Evolutionary conservation across 1,140 invertebrate species (phyloP).

Genomic region (Manduca sexta): DNA sequence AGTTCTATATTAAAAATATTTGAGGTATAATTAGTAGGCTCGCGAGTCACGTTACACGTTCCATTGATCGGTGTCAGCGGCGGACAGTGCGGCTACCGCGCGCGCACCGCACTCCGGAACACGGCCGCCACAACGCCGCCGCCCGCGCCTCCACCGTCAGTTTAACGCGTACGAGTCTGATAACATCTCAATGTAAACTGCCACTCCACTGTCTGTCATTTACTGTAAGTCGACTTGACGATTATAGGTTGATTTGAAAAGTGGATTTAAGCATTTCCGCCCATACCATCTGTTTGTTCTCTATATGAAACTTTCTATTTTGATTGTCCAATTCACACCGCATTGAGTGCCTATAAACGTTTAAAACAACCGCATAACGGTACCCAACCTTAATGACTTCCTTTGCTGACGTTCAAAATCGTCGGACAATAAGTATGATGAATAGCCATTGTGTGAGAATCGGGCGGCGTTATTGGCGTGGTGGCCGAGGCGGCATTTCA

Average conservation of each 20-base stretch:
- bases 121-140: not conserved
- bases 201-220: conserved; percentile 34
- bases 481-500: conserved; percentile 38
- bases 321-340: conserved; percentile 27
- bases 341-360: conserved; percentile 30
- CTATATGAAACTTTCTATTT: conserved; percentile 13
- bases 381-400: conserved; percentile 48
- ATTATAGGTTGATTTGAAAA: conserved; percentile 23
- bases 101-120: not conserved
- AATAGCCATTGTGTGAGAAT: conserved; percentile 58
- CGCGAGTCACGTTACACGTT: conserved; percentile 20
- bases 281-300: not conserved
- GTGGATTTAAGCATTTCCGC: conserved; percentile 22
- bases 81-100: not conserved
- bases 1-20: too few relatives aligned
- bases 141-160: conserved; percentile 15
- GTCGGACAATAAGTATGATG: conserved; percentile 56
- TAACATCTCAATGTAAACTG: conserved; percentile 38
- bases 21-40: not conserved
- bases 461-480: conserved; percentile 36
- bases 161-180: conserved; percentile 29
- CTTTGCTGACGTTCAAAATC: conserved; percentile 57
- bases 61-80: conserved; percentile 21
- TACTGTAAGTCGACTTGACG: conserved; percentile 18
- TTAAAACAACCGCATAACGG: conserved; percentile 31